phyloP scores from a whole-genome alignment of 92 coral and sea anemone genomes.

The Nematostella vectensis region DNA sequence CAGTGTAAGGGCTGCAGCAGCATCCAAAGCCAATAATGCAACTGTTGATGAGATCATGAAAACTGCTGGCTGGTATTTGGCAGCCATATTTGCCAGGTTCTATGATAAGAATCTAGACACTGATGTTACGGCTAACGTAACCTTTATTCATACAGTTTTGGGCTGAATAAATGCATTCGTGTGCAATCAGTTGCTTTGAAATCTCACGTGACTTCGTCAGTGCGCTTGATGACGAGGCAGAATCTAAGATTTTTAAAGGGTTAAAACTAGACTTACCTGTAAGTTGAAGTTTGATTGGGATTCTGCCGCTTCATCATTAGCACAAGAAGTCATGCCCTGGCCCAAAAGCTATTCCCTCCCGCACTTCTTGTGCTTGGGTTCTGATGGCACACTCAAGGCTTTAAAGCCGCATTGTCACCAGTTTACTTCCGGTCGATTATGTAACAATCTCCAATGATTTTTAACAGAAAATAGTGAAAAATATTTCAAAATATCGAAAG shows the following conservation, averaged over 20 bases:
- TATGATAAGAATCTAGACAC: conserved; percentile 32
- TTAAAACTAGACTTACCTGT: conserved; percentile 41
- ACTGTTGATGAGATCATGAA: conserved; percentile 38
- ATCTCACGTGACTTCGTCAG: conserved; percentile 52
- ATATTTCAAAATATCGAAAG: too few relatives aligned
- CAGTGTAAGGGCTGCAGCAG: conserved; percentile 53
- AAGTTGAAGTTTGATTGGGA: conserved; percentile 66
- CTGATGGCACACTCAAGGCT: not conserved
- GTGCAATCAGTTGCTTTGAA: conserved; percentile 61
- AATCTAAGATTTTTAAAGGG: conserved; percentile 5
- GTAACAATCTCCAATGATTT: too few relatives aligned
- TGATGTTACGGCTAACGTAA: not conserved
- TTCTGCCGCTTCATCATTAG: conserved; percentile 57
- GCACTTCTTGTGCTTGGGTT: not conserved
- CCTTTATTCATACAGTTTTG: not conserved
- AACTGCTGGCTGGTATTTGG: conserved; percentile 47
- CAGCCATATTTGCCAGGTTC: conserved; percentile 38
- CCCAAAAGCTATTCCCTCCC: conserved; percentile 1
- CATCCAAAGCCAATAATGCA: conserved; percentile 45
- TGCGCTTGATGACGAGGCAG: conserved; percentile 37
- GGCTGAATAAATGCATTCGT: conserved; percentile 8
- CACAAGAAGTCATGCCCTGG: conserved; percentile 51
- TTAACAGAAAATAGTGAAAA: too few relatives aligned
- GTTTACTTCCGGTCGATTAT: too few relatives aligned
- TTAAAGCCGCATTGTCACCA: too few relatives aligned